Base-by-base conservation (phyloP, 2,888 invertebrate species). In the Cephus rjabovi region DNA sequence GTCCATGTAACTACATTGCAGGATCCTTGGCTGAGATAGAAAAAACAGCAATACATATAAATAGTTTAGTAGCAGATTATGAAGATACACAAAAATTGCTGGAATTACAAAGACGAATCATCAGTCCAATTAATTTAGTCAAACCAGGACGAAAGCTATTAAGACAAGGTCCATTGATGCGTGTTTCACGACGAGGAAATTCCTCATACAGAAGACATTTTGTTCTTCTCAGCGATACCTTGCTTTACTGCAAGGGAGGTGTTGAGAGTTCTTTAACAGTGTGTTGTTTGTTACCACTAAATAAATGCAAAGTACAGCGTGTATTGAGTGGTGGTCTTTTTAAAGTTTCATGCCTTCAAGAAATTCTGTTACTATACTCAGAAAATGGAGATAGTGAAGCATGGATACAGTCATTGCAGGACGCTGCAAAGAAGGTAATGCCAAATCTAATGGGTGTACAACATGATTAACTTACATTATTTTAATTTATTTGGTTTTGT, bases 1-100 rank as follows among this genome's bases (percentile, higher is more conserved):
- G 23, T 1, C 9, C 1, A 56, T 23, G 9, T 56, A 23, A 9
- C 23, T 56, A 23, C 23, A 56, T 89, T 90, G 35, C 87, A 95
- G 96, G 94, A 81, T 95, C 96, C 1, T 92, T 95, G 30, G 92
- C 93, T 80, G 94, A 95, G 90, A 93, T 96, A 33, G 94, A 95
- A 87, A 93, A 93, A 81, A 95, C 95, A 23, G 95, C 95, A 1
- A 92, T 92, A 4, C 96, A 96, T 86, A 95, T 96, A 75, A 95
- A 96, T 86, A 93, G 94, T n/a, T 93, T 95, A 75, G 94, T 96
- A 4, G 93, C 94, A 80, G 95, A 96, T 84, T 95, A 96, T 87
- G 96, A 96, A 89, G 94, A 95, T 84, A 94, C 94, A 75, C 94
- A 95, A 89, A 93, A 94, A 85, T 92, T 96, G 84, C 89, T 96